Percentiles rank a stretch among this genome's conserved stretches.
These are phyloP conservation scores for Achlya flavicornis DNA, from an alignment of 2,888 invertebrate species.

Conservation along the genomic window DNA sequence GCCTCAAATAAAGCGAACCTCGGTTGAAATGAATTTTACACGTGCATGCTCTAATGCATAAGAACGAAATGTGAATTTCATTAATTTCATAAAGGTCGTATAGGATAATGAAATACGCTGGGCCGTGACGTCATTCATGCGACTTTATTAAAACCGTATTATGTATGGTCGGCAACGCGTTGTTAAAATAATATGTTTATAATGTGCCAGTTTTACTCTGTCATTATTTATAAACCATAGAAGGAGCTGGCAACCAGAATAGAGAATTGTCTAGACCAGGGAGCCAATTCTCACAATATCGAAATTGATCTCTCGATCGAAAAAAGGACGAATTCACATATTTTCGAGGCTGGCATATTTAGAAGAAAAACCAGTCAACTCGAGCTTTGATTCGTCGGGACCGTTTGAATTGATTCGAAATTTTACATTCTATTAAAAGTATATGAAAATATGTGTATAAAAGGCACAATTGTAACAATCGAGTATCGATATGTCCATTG, in stretches of 20 bases:
- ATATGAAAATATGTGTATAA: too few species aligned
- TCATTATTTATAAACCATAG: too few species aligned
- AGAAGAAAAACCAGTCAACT: too few species aligned
- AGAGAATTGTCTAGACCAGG: too few species aligned
- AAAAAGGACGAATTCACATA: too few species aligned
- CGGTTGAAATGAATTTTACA: slow-evolving; percentile 8
- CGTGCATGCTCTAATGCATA: slow-evolving; percentile 4
- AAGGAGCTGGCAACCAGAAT: too few species aligned
- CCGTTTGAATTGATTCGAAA: too few species aligned
- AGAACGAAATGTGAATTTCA: slow-evolving; percentile 13
- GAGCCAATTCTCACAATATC: too few species aligned
- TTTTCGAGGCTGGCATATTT: too few species aligned
- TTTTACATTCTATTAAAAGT: too few species aligned
- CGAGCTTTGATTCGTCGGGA: too few species aligned
- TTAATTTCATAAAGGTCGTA: slow-evolving; percentile 10
- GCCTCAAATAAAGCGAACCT: slow-evolving; percentile 4
- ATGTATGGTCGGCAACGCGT: not conserved
- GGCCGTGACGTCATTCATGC: slow-evolving; percentile 1
- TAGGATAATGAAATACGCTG: slow-evolving; percentile 4
- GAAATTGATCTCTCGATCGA: too few species aligned
- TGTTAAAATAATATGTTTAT: not conserved
- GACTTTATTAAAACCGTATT: slow-evolving; percentile 5
- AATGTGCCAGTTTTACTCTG: not conserved
- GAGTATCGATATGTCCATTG: not conserved
- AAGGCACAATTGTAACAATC: not conserved